Percentiles rank a stretch among this genome's conserved stretches.
Conservation (phyloP, 1,140 invertebrate species). For the Lepeophtheirus salmonis region DNA sequence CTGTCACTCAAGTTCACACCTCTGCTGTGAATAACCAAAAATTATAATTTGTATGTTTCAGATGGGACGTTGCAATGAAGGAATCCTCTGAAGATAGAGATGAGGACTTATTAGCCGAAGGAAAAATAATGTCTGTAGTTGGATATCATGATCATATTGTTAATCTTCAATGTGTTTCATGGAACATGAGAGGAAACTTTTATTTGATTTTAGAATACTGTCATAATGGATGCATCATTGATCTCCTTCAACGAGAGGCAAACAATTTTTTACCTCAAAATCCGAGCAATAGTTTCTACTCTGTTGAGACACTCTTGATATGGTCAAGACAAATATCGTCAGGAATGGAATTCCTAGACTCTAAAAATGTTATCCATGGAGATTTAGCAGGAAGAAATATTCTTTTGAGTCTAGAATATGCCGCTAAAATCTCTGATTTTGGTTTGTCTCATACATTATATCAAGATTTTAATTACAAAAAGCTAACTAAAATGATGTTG, state of each 20-base stretch:
- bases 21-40: not conserved
- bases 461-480: not conserved
- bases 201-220: not conserved
- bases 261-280: no score
- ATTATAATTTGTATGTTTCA: not conserved
- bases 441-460: not conserved
- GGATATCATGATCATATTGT: not conserved
- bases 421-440: not conserved
- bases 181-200: not conserved
- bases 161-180: not conserved
- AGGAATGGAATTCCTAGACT: not conserved
- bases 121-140: not conserved
- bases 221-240: not conserved
- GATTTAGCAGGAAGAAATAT: not conserved
- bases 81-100: not conserved
- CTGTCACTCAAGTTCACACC: no score
- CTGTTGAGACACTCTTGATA: not conserved
- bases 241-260: not conserved
- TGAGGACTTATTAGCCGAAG: not conserved
- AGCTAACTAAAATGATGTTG: not conserved
- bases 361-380: not conserved
- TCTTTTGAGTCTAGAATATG: not conserved
- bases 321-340: not conserved
- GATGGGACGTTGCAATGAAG: not conserved
- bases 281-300: no score